These are phyloP conservation scores for Coptodon bakossiorum DNA, from an alignment of 2,113 vertebrate genomes.

Conservation along the genomic window DNA sequence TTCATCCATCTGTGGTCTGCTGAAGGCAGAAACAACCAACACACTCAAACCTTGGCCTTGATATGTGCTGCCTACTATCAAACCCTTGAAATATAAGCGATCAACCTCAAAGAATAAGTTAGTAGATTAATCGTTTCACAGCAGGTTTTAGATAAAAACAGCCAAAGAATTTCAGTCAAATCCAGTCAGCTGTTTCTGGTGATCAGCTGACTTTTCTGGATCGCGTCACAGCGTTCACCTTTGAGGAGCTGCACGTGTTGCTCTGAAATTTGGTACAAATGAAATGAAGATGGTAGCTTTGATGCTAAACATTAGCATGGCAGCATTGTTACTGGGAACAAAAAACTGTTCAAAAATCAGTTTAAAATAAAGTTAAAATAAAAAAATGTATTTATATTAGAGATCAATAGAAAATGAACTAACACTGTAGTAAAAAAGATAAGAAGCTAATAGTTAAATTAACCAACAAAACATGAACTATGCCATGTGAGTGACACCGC, in stretches of 20 bases:
- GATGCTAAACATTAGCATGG: background rate
- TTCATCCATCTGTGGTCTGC: background rate
- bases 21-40: background rate
- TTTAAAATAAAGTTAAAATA: background rate
- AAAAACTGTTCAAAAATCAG: background rate
- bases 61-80: background rate
- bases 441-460: background rate
- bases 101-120: background rate
- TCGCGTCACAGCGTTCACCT: rapidly evolving
- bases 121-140: background rate
- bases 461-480: background rate
- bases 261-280: background rate
- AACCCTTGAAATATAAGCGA: background rate
- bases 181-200: background rate
- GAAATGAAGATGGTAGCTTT: background rate
- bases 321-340: background rate
- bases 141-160: background rate
- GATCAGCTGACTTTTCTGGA: background rate
- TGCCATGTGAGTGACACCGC: background rate
- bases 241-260: background rate
- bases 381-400: background rate
- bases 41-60: background rate
- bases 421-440: background rate
- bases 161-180: background rate
- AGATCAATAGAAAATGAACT: background rate